Base-by-base conservation (phyloP, 2,888 invertebrate genomes). In the Linnaemya tessellans region DNA sequence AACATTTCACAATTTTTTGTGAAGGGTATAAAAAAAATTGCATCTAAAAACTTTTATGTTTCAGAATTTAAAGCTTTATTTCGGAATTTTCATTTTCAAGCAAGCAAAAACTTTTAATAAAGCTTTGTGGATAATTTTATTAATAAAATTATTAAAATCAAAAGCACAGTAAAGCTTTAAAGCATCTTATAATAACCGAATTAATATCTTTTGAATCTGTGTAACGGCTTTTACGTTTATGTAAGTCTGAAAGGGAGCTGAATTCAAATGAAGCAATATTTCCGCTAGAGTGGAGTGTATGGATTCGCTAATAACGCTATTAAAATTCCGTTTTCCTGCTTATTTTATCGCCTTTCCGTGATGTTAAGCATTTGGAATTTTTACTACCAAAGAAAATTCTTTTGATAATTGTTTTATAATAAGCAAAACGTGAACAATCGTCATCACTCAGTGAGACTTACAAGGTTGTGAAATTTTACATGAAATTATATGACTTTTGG, bases 371-470 rank as follows among this genome's bases (percentile, higher is more conserved):
- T 62, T 41, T 1, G 20, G 20, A 18, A 56, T 43, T 83, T 60
- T 71, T 43, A n/a, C 9, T 3, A n/a, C 11, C 8, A 54, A 18
- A 60, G 41, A 46, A 62, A 46, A 46, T 84, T 79, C 78, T 87
- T 80, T 81, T 81, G 87, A 89, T 90, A 91, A 91, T 91, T 91
- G 90, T 90, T 90, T 90, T 89, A 65, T 88, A 87, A 90, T 90
- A 89, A 88, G 89, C 89, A 81, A 86, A 87, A 88, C 88, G 88
- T 88, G 88, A 80, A 84, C 64, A 67, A 54, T 74, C 51, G 60
- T 74, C 74, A 74, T 74, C 65, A 82, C 56, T 41, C 73, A 71
- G 54, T 20, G 49, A 70, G 67, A 49, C 68, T 68, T 64, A 80
- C 67, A 79, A 82, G 70, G 46, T 79, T 64, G 62, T 74, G 70